Base-by-base conservation (phyloP, 1,140 invertebrate species). In the Leptonema lineaticorne region DNA sequence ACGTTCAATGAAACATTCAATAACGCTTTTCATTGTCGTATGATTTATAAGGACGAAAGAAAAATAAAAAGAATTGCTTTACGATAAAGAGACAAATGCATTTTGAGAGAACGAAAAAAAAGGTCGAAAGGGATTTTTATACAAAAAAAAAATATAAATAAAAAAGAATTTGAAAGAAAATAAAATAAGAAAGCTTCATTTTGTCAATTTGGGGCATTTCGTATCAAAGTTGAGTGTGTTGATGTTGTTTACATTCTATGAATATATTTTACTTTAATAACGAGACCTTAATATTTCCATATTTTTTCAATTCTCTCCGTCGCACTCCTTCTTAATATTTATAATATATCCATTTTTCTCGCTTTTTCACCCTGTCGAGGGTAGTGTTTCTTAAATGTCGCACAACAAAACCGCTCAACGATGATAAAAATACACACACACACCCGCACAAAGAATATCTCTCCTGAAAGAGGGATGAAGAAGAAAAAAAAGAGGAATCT, bases 241-340 rank as follows among this genome's bases (percentile, higher is more conserved):
- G 50, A 53, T 24, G 50, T 53, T 53, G 50, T 53, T 53, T 53
- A 53, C 50, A 53, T 53, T 53, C 50, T 53, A 53, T 53, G 50
- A 53, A 53, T 53, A 53, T 53, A 53, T 53, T 53, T 53, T 26
- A 24, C 50, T 53, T 53, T 53, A 53, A 53, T 53, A 53, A 53
- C 50, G 50, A 53, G 27, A 53, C 50, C 50, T 53, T 53, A 53
- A 53, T 24, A 53, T 53, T 53, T 53, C 50, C 50, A 53, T 53
- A 53, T 53, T 53, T 53, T 53, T 53, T 53, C 50, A 53, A 53
- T 53, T 53, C 50, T 24, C 50, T 22, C 50, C 22, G 9, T n/a
- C n/a, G n/a, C n/a, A n/a, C n/a, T n/a, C n/a, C n/a, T n/a, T n/a
- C n/a, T n/a, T n/a, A n/a, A n/a, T n/a, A n/a, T n/a, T n/a, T n/a